Percentiles rank a stretch among this genome's conserved stretches.
phyloP scores from a whole-genome alignment of 2,113 vertebrate species.

The Sitta europaea region DNA sequence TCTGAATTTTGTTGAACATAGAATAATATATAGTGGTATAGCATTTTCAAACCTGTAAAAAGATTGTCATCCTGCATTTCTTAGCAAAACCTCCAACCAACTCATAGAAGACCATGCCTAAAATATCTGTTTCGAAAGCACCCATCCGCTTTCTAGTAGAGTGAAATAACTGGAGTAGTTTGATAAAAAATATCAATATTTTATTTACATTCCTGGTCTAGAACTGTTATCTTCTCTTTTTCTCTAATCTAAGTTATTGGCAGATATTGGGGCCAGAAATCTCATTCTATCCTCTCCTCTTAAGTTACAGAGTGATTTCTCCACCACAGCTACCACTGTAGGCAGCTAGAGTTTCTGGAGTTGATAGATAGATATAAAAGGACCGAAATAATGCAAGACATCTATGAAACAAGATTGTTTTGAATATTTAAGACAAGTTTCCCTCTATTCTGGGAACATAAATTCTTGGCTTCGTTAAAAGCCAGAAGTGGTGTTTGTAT shows the following conservation, averaged over 20 bases:
- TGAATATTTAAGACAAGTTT: neutral
- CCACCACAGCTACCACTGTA: neutral
- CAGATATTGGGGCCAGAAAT: neutral
- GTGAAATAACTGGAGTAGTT: neutral
- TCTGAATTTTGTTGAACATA: neutral
- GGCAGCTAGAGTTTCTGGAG: neutral
- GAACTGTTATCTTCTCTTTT: neutral
- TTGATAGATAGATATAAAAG: neutral
- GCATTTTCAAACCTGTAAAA: neutral
- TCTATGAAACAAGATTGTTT: neutral
- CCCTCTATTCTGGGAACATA: neutral
- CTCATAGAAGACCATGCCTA: neutral
- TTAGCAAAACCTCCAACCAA: neutral
- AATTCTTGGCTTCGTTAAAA: neutral
- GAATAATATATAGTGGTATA: neutral
- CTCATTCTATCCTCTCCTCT: neutral
- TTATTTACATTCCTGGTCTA: neutral
- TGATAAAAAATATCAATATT: neutral
- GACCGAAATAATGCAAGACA: neutral
- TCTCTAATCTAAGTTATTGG: neutral
- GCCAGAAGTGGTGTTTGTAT: neutral
- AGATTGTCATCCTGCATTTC: neutral
- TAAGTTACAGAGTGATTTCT: neutral
- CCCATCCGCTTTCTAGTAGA: neutral
- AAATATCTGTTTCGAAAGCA: neutral